Evolutionary conservation across 2,113 vertebrate species (phyloP), one percentile per base, ranked within the genome.

Genomic region (Ivindomyrus marchei): DNA sequence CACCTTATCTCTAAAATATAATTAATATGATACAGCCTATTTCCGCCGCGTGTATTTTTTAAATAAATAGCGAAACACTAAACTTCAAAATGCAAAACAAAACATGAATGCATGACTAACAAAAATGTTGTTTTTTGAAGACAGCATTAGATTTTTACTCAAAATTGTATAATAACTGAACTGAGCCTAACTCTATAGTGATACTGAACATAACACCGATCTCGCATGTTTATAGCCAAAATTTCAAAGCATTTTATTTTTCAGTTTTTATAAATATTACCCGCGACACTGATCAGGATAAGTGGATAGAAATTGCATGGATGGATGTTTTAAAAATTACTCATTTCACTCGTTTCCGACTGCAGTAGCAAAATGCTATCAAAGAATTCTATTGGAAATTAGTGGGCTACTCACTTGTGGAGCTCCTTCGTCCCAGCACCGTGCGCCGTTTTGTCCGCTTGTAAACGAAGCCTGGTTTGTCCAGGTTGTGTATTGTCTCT

Each of bases 401-500:
- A 90, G 80, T 74, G 4, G 53, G 19, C 19, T 56, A 96, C 96
- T 97, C 96, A 96, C 96, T 96, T 96, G 92, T 94, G 94, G 94
- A 85, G 85, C 87, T 88, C 85, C 56, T 85, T 47, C 70, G 80
- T 56, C 74, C 58, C 83, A n/a, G 70, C 86, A 90, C 87, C 11
- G 88, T 74, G 91, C 84, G 90, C n/a, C 19, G 52, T 91, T 94
- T 94, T 94, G 94, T 90, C 95, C 94, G 93, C 93, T 95, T 93
- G 94, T 93, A 96, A 96, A 94, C 93, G 93, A 96, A 94, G 95
- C 95, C 91, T 94, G 95, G 95, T 96, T 96, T 95, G 94, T 96
- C 94, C 95, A 94, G 94, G 95, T 96, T 95, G 93, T 94, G 96
- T 96, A 97, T 97, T 97, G 96, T 97, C 96, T 96, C 94, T 95